Percentiles rank a stretch among this genome's conserved stretches.
Conservation (phyloP, 2,888 invertebrate species). For the Timema cristinae region DNA sequence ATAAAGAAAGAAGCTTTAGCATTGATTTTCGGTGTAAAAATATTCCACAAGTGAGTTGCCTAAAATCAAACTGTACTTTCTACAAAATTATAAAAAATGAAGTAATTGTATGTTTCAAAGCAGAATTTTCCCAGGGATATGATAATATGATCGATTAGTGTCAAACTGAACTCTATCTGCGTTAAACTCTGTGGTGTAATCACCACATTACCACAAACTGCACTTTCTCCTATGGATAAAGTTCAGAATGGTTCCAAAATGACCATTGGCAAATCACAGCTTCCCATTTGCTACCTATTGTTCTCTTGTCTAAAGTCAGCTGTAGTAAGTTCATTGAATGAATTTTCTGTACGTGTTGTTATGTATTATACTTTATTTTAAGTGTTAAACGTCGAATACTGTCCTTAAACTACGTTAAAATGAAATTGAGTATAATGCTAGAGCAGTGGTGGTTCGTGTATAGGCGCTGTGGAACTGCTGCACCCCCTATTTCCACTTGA, state of each 20-base stretch:
- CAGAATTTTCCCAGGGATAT: not conserved
- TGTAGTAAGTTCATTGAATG: not conserved
- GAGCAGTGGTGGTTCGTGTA: no score
- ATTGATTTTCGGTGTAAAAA: no score
- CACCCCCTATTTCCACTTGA: no score
- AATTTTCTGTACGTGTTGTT: no score
- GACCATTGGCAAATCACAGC: not conserved
- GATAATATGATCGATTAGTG: not conserved
- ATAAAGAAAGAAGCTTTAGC: no score
- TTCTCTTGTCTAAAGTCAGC: not conserved
- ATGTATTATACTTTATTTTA: no score
- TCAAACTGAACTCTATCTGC: not conserved
- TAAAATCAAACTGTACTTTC: not conserved
- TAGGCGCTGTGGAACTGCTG: no score
- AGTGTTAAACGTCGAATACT: no score
- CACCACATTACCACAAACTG: not conserved
- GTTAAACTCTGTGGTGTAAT: not conserved
- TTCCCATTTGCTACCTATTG: not conserved
- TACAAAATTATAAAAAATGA: not conserved
- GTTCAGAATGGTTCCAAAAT: not conserved
- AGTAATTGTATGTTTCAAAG: slow-evolving; percentile 1
- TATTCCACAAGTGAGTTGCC: no score
- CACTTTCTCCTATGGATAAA: not conserved
- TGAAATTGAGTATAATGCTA: no score
- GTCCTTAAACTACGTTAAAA: no score